A percentile compares a stretch with the other conserved stretches of the same genome.
phyloP scores from a whole-genome alignment of 2,797 vertebrate genomes.

The Phataginus tetradactyla region DNA sequence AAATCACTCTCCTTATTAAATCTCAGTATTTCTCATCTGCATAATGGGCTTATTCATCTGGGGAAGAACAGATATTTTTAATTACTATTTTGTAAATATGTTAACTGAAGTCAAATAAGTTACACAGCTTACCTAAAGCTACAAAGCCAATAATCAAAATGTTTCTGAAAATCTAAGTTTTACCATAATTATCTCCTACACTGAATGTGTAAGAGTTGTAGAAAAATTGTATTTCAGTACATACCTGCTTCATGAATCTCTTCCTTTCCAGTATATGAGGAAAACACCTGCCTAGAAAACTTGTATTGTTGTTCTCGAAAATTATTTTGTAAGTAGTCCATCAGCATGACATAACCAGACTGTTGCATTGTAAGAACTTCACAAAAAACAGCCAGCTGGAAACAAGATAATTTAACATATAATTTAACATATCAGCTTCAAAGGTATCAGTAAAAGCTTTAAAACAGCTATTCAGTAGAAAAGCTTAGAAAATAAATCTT shows the following conservation, averaged over 20 bases:
- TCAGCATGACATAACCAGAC: conserved; percentile 97
- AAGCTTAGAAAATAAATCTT: not conserved
- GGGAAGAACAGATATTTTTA: not conserved
- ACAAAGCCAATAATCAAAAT: conserved; percentile 2
- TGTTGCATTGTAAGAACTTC: conserved; percentile 99
- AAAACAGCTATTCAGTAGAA: not conserved
- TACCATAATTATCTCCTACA: not conserved
- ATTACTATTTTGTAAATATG: not conserved
- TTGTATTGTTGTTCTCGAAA: conserved; percentile 93
- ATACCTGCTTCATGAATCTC: conserved; percentile 94
- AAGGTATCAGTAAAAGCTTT: not conserved
- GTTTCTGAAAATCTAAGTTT: conserved; percentile 1
- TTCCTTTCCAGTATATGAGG: conserved; percentile 96
- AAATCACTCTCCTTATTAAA: conserved; percentile 11
- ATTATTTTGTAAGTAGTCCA: conserved; percentile 99
- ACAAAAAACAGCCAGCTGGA: conserved; percentile 95
- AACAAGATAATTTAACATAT: conserved; percentile 40
- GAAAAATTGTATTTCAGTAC: conserved; percentile 77
- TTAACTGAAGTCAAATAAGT: not conserved
- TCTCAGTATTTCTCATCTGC: not conserved
- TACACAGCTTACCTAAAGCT: not conserved
- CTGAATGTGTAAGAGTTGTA: not conserved
- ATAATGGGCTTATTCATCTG: not conserved
- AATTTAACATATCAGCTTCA: not conserved
- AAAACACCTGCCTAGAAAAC: conserved; percentile 96